Evolutionary conservation across 2,113 vertebrate genomes (phyloP).

Genomic region (Nothocercus nigrocapillus): DNA sequence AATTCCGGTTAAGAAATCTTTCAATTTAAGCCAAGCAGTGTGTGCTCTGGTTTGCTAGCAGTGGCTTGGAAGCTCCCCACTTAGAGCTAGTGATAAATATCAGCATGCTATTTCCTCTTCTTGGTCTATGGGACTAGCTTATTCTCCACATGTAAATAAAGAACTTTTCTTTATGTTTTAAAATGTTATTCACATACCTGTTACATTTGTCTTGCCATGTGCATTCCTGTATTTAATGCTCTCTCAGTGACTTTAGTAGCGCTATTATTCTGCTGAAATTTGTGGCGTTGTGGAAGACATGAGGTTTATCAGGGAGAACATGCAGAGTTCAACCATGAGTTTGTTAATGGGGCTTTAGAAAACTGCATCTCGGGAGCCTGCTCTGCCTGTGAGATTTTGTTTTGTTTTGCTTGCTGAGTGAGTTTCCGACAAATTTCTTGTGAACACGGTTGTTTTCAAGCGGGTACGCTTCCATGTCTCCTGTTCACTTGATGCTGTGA

Average conservation of each 20-base stretch:
- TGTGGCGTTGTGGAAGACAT: background rate
- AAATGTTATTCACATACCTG: background rate
- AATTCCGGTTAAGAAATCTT: slow-evolving; percentile 19
- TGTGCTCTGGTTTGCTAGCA: background rate
- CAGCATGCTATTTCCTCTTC: background rate
- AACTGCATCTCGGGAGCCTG: background rate
- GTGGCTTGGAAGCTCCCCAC: background rate
- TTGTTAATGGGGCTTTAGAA: background rate
- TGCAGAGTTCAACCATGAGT: background rate
- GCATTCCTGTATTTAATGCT: background rate
- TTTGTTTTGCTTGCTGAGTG: background rate
- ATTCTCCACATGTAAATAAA: background rate
- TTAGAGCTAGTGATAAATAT: background rate
- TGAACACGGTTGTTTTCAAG: background rate
- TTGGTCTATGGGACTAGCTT: background rate
- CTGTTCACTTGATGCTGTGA: background rate
- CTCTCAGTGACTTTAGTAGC: background rate
- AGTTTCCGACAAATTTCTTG: background rate
- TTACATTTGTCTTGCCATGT: background rate
- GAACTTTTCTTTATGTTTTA: background rate
- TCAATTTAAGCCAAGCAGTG: slow-evolving; percentile 9
- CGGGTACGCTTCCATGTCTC: background rate
- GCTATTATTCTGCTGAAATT: background rate
- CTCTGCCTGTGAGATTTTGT: background rate
- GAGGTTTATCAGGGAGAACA: background rate